Evolutionary conservation across 1,140 invertebrate species (phyloP).

Genomic region (Drosophila hydei): DNA sequence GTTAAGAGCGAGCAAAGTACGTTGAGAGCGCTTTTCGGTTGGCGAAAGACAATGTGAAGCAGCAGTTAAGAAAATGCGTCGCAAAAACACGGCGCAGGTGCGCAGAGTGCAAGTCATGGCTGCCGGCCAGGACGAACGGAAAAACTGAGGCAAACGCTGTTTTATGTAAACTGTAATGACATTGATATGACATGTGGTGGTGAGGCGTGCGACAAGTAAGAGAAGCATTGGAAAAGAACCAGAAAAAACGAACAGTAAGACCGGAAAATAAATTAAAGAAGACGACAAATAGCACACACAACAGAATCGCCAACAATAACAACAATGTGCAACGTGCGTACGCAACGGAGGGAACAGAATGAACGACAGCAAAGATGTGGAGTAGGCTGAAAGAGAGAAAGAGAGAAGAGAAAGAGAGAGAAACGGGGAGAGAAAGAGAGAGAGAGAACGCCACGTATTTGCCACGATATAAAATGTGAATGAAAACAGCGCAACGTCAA

Average conservation of each 20-base stretch:
- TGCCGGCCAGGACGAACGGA: constrained; percentile 25
- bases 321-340: constrained; percentile 41
- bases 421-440: not conserved
- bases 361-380: not conserved
- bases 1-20: not conserved
- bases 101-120: constrained; percentile 45
- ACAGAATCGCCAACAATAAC: constrained; percentile 28
- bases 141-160: not conserved
- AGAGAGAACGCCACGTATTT: constrained; percentile 8
- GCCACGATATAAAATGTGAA: constrained; percentile 54
- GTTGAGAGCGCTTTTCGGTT: constrained; percentile 32
- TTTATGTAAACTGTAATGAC: not conserved
- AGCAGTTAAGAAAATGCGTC: constrained; percentile 66
- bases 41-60: constrained; percentile 58
- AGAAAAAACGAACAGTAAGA: constrained; percentile 6
- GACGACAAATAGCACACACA: constrained; percentile 25
- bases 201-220: not conserved
- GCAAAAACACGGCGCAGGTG: constrained; percentile 75
- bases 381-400: no score
- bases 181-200: not conserved
- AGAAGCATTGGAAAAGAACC: not conserved
- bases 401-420: not conserved
- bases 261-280: constrained; percentile 39
- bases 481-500: constrained; percentile 46
- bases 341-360: not conserved